Base-by-base conservation (phyloP, 2,888 invertebrate species). In the Papilio demoleus region DNA sequence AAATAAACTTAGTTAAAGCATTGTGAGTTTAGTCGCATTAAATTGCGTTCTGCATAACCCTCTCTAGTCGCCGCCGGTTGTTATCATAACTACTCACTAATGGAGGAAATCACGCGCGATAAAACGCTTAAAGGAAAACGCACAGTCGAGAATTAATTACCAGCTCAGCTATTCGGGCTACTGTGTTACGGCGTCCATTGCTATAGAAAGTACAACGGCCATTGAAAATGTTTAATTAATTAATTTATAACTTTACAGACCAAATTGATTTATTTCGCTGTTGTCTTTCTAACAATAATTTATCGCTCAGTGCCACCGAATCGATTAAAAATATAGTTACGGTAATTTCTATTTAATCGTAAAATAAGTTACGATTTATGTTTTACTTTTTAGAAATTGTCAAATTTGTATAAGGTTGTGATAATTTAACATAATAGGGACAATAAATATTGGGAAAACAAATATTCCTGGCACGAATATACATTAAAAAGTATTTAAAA, bases 71-170 rank as follows among this genome's bases (percentile, higher is more conserved):
- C 82, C 82, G 81, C 79, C 72, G 67, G 70, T 73, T 72, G 80
- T 81, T 82, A 81, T 81, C 75, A 81, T 86, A 85, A 85, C 83
- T 83, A 77, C 68, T 75, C 74, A 75, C 76, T 79, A 82, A 83
- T 83, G 78, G 79, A 84, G 82, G 82, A 83, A 88, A 84, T 76
- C 72, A 70, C 76, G 70, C 74, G 77, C 74, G 75, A 76, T 81
- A 76, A 79, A 80, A 79, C 77, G 79, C 74, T 73, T 76, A 73
- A 77, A 77, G 78, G 76, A 72, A 78, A 74, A 75, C 74, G 73
- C 45, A 74, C 73, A 68, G 69, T 75, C 75, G 73, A 76, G 74
- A 75, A 76, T 70, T 68, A 67, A 62, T 67, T 42, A 62, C 40
- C 12, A 27, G 5, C 40, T 22, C 34, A 31, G 42, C 67, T 62